Evolutionary conservation across 2,113 vertebrate genomes (phyloP), one percentile per base, ranked within the genome.

Genomic region (Oxygymnocypris stewartii): DNA sequence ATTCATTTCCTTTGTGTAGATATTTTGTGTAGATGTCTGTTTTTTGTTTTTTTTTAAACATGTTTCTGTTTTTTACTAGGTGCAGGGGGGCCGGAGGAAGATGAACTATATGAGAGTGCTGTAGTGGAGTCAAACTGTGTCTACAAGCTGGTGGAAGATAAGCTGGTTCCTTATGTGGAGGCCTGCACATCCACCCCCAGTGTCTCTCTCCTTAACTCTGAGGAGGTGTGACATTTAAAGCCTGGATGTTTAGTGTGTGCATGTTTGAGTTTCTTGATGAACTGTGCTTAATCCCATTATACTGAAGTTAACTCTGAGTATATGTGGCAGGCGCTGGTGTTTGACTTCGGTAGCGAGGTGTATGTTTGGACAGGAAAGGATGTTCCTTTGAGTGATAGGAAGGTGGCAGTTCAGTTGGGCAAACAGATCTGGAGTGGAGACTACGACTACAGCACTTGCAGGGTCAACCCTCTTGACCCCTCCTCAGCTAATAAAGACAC

Each of bases 321-420:
- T 78, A 35, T 67, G 65, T 25, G 40, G 2, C 88, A 96, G 95
- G 95, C 94, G 1, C 89, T 96, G 49, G 94, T 96, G 89, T 95
- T 95, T 90, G 95, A 96, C 88, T 96, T 96, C 91, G 95, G 95
- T 82, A 83, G 93, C 0, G 95, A 96, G 77, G 92, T 96, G 85
- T 96, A 96, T 23, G 93, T 96, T 1, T 96, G 95, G 95, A 92
- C 93, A 1, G 95, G 95, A 20, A 95, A 95, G 89, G 95, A 95
- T 11, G 95, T 96, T 85, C 83, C 95, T 28, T 89, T 95, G 89
- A 89, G 92, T 31, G 93, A 95, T 89, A 93, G 95, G 80, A 96
- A 96, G 90, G 91, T 95, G 25, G 95, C 94, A 0, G 91, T 95
- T 1, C 95, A 95, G 90, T 87, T 96, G 89, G 95, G 92, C 67